A percentile compares a stretch with the other conserved stretches of the same genome.
phyloP scores from a whole-genome alignment of 2,113 vertebrate genomes.

The Daphoenositta chrysoptera region DNA sequence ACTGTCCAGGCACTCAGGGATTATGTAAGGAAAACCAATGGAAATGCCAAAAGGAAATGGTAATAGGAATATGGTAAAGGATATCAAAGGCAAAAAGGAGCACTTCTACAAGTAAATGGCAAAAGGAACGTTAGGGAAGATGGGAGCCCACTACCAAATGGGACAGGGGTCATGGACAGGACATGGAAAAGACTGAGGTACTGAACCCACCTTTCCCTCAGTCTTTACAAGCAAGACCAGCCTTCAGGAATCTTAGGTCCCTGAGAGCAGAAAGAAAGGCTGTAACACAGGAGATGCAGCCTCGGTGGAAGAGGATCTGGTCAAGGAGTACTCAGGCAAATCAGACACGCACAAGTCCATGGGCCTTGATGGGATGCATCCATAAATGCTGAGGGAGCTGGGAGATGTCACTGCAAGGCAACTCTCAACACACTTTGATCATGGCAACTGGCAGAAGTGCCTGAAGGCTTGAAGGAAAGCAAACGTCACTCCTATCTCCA shows the following conservation, averaged over 20 bases:
- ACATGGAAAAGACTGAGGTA: neutral
- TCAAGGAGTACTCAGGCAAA: neutral
- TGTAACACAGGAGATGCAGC: neutral
- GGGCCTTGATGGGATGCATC: neutral
- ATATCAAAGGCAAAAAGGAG: neutral
- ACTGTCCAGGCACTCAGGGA: neutral
- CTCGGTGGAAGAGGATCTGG: neutral
- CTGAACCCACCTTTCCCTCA: neutral
- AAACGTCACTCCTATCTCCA: neutral
- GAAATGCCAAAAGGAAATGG: neutral
- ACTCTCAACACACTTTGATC: neutral
- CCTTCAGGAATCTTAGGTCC: neutral
- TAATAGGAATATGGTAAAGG: neutral
- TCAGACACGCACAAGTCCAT: neutral
- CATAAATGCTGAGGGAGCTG: neutral
- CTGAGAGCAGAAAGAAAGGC: neutral
- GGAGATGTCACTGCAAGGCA: neutral
- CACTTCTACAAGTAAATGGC: neutral
- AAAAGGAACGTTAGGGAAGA: neutral
- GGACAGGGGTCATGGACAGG: neutral
- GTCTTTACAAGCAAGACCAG: neutral
- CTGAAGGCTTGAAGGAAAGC: neutral
- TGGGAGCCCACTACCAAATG: neutral
- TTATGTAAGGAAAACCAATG: neutral
- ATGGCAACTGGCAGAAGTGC: neutral